phyloP scores from a whole-genome alignment of 2,888 invertebrate species.

The Scaptomyza reducta region DNA sequence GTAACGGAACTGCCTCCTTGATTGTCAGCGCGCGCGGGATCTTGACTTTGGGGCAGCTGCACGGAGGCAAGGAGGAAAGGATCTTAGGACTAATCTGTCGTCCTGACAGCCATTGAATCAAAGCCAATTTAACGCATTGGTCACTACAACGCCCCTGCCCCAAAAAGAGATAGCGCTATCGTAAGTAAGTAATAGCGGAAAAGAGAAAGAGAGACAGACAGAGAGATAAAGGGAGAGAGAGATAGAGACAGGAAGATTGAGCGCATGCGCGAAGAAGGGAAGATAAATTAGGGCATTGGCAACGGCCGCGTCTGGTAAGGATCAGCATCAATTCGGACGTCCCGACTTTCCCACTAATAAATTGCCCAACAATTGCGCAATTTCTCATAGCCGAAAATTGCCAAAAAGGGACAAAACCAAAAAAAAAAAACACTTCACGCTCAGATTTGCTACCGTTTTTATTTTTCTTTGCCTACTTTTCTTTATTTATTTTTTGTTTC shows the following conservation, averaged over 20 bases:
- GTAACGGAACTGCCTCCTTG: conserved; percentile 13
- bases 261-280: conserved; percentile 16
- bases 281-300: conserved; percentile 74
- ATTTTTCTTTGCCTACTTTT: conserved; percentile 9
- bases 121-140: conserved; percentile 76
- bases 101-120: conserved; percentile 58
- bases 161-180: not conserved
- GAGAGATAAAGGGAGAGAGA: not conserved
- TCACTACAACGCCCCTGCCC: conserved; percentile 61
- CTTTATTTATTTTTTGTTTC: conserved; percentile 31
- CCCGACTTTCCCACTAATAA: conserved; percentile 64
- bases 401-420: conserved; percentile 30
- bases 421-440: conserved; percentile 48
- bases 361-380: conserved; percentile 81
- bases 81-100: conserved; percentile 63
- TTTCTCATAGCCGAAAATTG: conserved; percentile 60
- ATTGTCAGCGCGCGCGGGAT: conserved; percentile 34
- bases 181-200: not conserved
- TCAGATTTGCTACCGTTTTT: conserved; percentile 50
- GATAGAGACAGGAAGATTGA: not conserved
- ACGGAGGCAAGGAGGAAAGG: conserved; percentile 9
- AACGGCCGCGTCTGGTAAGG: conserved; percentile 12
- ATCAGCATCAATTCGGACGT: conserved; percentile 19
- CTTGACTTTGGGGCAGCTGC: conserved; percentile 21
- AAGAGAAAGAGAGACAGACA: not conserved